Evolutionary conservation across 2,113 vertebrate genomes (phyloP), one percentile per base, ranked within the genome.

Genomic region (Gallinago media): DNA sequence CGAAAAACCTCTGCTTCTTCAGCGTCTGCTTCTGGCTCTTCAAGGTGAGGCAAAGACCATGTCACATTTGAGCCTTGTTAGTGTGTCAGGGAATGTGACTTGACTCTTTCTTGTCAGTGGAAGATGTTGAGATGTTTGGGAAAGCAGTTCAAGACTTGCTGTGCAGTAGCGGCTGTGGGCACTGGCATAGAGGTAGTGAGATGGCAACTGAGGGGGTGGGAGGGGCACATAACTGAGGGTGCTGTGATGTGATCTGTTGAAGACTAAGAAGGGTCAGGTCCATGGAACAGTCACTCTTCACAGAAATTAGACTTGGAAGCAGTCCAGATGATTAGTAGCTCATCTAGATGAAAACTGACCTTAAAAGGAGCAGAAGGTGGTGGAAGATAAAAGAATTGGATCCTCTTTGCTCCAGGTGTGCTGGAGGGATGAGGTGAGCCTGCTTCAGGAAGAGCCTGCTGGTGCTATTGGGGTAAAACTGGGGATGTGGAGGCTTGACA

Each of bases 1-100:
- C 98, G 99, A 52, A 98, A 98, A 62, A 98, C 99, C 21, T 99
- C 99, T 0, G 99, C 99, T 4, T 99, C 99, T 0, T 99, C 99
- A 0, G 99, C 99, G 0, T 99, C 99, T 1, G 98, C 98, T n/a
- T 99, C 99, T 59, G 99, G 99, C 77, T 99, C 99, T 46, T 99
- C 99, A 19, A 99, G 99, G 99, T 99, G 96, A 34, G 13, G 34
- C 3, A 1, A 9, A 29, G 47, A 76, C 19, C 1, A 0, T 25
- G 40, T 32, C 34, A 2, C 50, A 4, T 54, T 67, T 8, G 1
- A 49, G 54, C 32, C 16, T 49, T 6, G 15, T 19, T 17, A 20
- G 58, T 4, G 47, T 6, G 11, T 9, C 8, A 3, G 62, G 66
- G 73, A 26, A 11, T 0, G 27, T 1, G 36, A 9, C 0, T 0